Base-by-base conservation (phyloP, 2,113 vertebrate species). In the Eretmochelys imbricata region DNA sequence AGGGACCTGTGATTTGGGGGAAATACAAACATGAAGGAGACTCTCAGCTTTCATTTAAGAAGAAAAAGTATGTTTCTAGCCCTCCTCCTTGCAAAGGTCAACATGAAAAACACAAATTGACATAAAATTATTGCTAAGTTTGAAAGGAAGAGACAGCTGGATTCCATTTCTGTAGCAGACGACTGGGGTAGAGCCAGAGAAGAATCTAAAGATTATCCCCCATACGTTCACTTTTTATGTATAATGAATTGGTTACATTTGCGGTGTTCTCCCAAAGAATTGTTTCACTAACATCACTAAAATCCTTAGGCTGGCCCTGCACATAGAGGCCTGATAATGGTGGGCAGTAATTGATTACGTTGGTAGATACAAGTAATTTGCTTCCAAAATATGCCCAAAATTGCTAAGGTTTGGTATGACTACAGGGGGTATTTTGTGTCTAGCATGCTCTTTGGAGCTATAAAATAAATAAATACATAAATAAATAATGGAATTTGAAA, bases 1-100 rank as follows among this genome's bases (percentile, higher is more conserved):
- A 16, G 24, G 9, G 5, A 7, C 83, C 80, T 75, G 62, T 93
- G 14, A 48, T 1, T 25, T 10, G 24, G 59, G 85, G 51, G 95
- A 89, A 50, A 16, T 38, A 72, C n/a, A 88, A 87, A 83, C 53
- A 81, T 1, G 2, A 13, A 87, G 42, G 1, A 42, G 12, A 20
- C 16, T 38, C 79, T 5, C 42, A 86, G 10, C 3, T 89, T 84
- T 59, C 24, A 59, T 3, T 51, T 82, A 38, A 82, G 82, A 20
- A 89, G 4, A 85, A 4, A 87, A 79, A 89, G 54, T 8, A 0
- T 62, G 5, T 62, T 88, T 94, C 69, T 35, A 87, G 62, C 29
- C 62, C 31, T 65, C 62, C 10, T 85, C 35, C 24, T 31, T 0
- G 0, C 2, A 1, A 79, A 69, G 20, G 49, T 42, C 16, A 1